Evolutionary conservation across 2,113 vertebrate species (phyloP), one percentile per base, ranked within the genome.

Genomic region (Tyto alba): DNA sequence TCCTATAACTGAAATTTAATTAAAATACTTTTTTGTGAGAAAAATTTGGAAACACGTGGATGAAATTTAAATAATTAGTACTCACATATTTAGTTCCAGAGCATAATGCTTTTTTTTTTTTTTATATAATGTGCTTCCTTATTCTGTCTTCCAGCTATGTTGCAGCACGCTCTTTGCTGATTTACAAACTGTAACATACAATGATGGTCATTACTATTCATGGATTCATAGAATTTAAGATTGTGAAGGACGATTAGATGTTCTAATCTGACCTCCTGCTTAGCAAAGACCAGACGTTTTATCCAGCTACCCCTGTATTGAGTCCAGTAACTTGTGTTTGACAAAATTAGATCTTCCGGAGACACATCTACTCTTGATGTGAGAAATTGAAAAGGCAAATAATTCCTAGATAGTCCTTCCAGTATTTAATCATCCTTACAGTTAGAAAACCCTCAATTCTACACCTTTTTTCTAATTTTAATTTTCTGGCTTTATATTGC

Each of bases 201-300:
- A 80, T 71, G 83, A 75, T 81, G 85, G 78, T 85, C 88, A 94
- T 97, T 96, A 96, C 82, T 96, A 96, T 97, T 97, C 96, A 96
- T 96, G 91, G 89, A 96, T 96, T 96, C 93, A 91, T 83, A 90
- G 93, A 96, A 85, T 85, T 95, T 88, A 94, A 62, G 95, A 96
- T 85, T 77, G 78, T 79, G 71, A 96, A 94, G 80, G 95, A 93
- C 4, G 36, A 93, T 94, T 88, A 95, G 76, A 90, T 90, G 75
- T 93, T 96, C 90, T 94, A 94, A 88, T 89, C 76, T 9, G 16
- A 95, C 93, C 95, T 95, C 85, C 90, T 90, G 95, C 90, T 84
- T 90, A 77, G 83, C 72, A 78, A 79, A 94, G 79, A 57, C 88
- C 93, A 95, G 85, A n/a, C 76, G 78, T 90, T 88, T 95, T 78